These are phyloP conservation scores for Brachyptera risi DNA, from an alignment of 2,888 invertebrate genomes.

Conservation along the genomic window DNA sequence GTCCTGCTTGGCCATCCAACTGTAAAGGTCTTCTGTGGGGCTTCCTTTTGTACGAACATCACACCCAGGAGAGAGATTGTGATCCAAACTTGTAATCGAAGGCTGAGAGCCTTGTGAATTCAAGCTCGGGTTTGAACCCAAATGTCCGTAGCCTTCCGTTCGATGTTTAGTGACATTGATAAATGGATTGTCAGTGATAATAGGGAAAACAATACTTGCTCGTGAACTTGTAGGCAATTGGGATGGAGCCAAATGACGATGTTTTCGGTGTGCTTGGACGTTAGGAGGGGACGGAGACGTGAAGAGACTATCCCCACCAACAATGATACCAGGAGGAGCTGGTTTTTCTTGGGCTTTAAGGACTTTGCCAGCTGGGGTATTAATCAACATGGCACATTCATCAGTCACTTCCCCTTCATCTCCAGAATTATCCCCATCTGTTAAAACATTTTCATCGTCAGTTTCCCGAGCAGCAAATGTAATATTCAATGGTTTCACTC, in stretches of 20 bases:
- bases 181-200: slow-evolving; percentile 50
- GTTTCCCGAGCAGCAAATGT: slow-evolving; percentile 82
- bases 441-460: slow-evolving; percentile 63
- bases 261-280: slow-evolving; percentile 29
- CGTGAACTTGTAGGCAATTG: slow-evolving; percentile 64
- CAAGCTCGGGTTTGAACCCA: slow-evolving; percentile 65
- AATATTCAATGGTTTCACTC: slow-evolving; percentile 74
- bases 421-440: slow-evolving; percentile 48
- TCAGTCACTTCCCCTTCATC: slow-evolving; percentile 51
- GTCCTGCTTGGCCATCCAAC: slow-evolving; percentile 92
- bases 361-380: slow-evolving; percentile 42
- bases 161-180: no score
- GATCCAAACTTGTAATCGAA: slow-evolving; percentile 44
- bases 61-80: slow-evolving; percentile 32
- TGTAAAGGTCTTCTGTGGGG: slow-evolving; percentile 79
- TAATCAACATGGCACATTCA: slow-evolving; percentile 66
- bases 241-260: slow-evolving; percentile 46
- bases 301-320: slow-evolving; percentile 36
- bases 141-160: slow-evolving; percentile 34
- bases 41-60: slow-evolving; percentile 5
- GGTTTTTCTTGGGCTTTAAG: slow-evolving; percentile 27
- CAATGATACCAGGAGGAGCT: slow-evolving; percentile 45
- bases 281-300: slow-evolving; percentile 30
- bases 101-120: slow-evolving; percentile 47
- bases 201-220: slow-evolving; percentile 72